A percentile compares a stretch with the other conserved stretches of the same genome.
These are phyloP conservation scores for Drosophila hydei DNA, from an alignment of 1,140 invertebrate genomes.

Conservation along the genomic window DNA sequence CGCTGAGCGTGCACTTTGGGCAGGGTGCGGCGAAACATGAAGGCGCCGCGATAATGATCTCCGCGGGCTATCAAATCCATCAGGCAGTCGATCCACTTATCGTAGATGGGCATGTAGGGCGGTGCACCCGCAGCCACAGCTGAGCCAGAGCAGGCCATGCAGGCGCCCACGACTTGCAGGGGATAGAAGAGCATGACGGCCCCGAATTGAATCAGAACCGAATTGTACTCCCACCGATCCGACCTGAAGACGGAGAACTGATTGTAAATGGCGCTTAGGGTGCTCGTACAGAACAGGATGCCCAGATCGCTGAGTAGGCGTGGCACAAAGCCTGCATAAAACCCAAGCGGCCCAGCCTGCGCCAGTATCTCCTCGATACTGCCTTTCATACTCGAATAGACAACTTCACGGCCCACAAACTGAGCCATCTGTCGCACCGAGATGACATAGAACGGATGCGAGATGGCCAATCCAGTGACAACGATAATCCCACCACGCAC, in stretches of 20 bases:
- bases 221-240: slow-evolving; percentile 27
- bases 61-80: slow-evolving; percentile 47
- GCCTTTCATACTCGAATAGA: slow-evolving; percentile 20
- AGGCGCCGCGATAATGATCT: slow-evolving; percentile 51
- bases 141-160: slow-evolving; percentile 57
- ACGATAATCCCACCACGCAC: slow-evolving; percentile 29
- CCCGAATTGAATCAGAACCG: slow-evolving; percentile 44
- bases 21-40: slow-evolving; percentile 51
- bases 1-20: slow-evolving; percentile 33
- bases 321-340: slow-evolving; percentile 54
- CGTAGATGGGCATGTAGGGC: slow-evolving; percentile 58
- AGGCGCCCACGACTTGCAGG: slow-evolving; percentile 49
- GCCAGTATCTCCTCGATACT: slow-evolving; percentile 5
- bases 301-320: slow-evolving; percentile 41
- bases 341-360: slow-evolving; percentile 20
- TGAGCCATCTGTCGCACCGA: slow-evolving; percentile 62
- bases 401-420: slow-evolving; percentile 45
- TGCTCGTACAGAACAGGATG: slow-evolving; percentile 41
- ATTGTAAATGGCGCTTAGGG: slow-evolving; percentile 10
- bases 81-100: slow-evolving; percentile 56
- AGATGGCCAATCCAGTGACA: slow-evolving; percentile 28
- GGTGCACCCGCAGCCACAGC: slow-evolving; percentile 49
- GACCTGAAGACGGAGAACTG: slow-evolving; percentile 1
- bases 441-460: slow-evolving; percentile 60
- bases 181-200: slow-evolving; percentile 42